Evolutionary conservation across 2,888 invertebrate species (phyloP), one percentile per base, ranked within the genome.

Genomic region (Phania funesta): DNA sequence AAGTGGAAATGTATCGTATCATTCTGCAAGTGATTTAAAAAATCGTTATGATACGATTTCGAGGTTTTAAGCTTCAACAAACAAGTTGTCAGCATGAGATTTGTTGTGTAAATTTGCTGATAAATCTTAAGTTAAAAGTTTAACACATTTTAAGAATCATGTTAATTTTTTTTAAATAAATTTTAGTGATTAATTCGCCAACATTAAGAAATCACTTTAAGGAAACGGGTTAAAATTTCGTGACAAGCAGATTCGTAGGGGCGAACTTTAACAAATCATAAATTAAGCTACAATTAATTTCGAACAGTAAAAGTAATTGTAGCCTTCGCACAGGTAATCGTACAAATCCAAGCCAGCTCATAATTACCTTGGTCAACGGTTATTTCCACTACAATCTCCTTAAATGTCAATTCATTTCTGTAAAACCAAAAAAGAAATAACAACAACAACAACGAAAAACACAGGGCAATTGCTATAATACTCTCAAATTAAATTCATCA

Each of bases 391-490:
- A 65, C 78, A 79, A 73, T 79, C 73, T 79, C 78, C 71, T 82
- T 82, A 78, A 82, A 82, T 82, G 82, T 78, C 82, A 82, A 75
- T 78, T 75, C 75, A 35, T 68, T 78, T 38, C 62, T 9, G n/a
- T 1, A 26, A 9, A n/a, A 58, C 22, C 3, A 3, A 52, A 18
- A 18, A 26, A 35, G 35, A 50, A 44, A 44, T 20, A 22, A 58
- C 9, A 24, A 22, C 1, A 24, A 35, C 8, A 16, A 41, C 16
- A 20, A 22, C 24, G 54, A 4, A 52, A 16, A 38, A 44, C 16
- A 44, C 18, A 13, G 1, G 26, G 24, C 64, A 24, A 44, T 11
- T 65, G 18, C 26, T 35, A 38, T 48, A 46, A n/a, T n/a, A n/a
- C n/a, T 29, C 18, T 58, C 13, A 20, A 26, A 65, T 65, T 44